phyloP scores from a whole-genome alignment of 2,797 vertebrate species.

The Anolis apletophallus region DNA sequence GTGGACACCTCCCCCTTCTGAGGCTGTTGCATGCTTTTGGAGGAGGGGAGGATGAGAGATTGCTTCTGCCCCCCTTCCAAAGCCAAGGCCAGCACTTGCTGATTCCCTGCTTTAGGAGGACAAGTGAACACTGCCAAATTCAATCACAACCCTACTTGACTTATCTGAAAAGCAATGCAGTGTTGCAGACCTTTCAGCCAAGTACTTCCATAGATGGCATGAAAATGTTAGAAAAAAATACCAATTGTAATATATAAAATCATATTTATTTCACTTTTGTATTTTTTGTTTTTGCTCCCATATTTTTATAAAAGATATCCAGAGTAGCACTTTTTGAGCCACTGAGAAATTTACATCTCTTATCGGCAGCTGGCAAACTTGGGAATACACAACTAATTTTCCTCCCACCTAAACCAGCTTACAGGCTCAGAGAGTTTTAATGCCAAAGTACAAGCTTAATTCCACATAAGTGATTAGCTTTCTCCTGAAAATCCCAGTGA shows the following conservation, averaged over 20 bases:
- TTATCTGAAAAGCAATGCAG: too few species aligned
- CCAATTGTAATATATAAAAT: neutral
- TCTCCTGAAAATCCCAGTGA: neutral
- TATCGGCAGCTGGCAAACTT: neutral
- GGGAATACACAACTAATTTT: neutral
- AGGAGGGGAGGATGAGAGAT: too few species aligned
- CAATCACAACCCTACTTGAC: too few species aligned
- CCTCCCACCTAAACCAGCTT: neutral
- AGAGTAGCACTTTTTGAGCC: neutral
- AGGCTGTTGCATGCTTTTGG: too few species aligned
- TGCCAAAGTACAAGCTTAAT: slow-evolving; percentile 9
- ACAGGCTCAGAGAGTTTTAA: slow-evolving; percentile 15
- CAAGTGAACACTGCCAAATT: too few species aligned
- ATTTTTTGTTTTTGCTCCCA: neutral
- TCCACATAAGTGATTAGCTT: slow-evolving; percentile 18
- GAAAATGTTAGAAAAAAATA: neutral
- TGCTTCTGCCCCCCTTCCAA: too few species aligned
- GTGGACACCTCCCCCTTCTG: too few species aligned
- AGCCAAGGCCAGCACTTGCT: too few species aligned
- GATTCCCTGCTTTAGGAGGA: too few species aligned
- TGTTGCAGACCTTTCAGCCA: too few species aligned
- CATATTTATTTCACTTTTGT: neutral
- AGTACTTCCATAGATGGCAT: too few species aligned
- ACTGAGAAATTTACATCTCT: neutral
- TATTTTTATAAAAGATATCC: neutral